Evolutionary conservation across 2,888 invertebrate genomes (phyloP), one percentile per base, ranked within the genome.

Genomic region (Eilema griseolum): DNA sequence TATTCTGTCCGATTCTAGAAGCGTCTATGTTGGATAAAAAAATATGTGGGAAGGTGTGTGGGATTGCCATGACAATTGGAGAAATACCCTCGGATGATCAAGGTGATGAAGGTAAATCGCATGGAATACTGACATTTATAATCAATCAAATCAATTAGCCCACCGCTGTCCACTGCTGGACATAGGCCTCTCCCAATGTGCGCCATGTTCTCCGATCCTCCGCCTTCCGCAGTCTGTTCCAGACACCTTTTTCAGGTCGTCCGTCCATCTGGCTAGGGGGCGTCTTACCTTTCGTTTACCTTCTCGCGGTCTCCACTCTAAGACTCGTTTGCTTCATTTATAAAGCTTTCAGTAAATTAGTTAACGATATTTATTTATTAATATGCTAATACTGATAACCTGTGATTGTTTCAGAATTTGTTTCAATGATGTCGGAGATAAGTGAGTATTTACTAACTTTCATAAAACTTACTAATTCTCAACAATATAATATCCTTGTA

Each of bases 61-160:
- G 96, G 66, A 96, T 97, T 74, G 97, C 97, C 80, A 90, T 97
- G 52, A 97, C 97, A 76, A 93, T 97, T 63, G 97, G 97, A 1
- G 96, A 97, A 60, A 77, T 93, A 75, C 94, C 95, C 16, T 93
- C 95, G 10, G 95, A 95, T 72, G 86, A 78, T 23, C 86, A 86
- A 63, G 84, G 86, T 24, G 87, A 92, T 65, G 87, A 87, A 81
- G 91, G 92, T 92, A 79, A 63, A 61, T 16, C 41, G 14, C 41
- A 1, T 41, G 16, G 10, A 37, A 41, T 37, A 37, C 1, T 56
- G 56, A 23, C 23, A 56, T 56, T 56, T 23, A 23, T 56, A n/a
- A n/a, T n/a, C n/a, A n/a, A n/a, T n/a, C n/a, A n/a, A n/a, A n/a
- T n/a, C n/a, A n/a, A n/a, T n/a, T n/a, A n/a, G n/a, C n/a, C n/a